Percentiles rank a stretch among this genome's conserved stretches.
These are phyloP conservation scores for Pongo abelii DNA, from an alignment of 2,113 vertebrate species.

Conservation along the genomic window DNA sequence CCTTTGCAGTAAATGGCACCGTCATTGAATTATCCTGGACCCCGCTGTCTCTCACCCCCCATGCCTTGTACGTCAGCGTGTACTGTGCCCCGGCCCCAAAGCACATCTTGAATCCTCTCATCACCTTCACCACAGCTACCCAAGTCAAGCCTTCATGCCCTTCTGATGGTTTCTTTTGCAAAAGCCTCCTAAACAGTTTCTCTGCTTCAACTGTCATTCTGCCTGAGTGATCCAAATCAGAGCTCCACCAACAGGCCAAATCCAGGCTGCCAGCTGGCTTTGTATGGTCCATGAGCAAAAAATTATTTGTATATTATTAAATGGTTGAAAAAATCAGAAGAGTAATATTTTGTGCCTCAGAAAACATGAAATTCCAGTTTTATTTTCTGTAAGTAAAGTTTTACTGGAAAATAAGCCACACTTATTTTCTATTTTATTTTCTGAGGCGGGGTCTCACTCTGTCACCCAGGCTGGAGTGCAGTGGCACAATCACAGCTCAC, in stretches of 20 bases:
- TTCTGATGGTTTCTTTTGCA: background rate
- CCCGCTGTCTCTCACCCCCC: background rate
- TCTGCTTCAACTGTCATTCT: background rate
- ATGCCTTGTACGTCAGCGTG: fast-evolving
- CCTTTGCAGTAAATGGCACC: fast-evolving
- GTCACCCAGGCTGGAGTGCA: too few relatives aligned
- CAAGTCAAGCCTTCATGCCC: background rate
- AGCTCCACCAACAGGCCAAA: background rate
- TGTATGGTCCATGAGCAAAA: background rate
- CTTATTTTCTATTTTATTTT: background rate
- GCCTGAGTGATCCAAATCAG: background rate
- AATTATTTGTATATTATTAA: conserved; percentile 30
- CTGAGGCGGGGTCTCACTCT: too few relatives aligned
- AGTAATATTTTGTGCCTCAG: conserved; percentile 33
- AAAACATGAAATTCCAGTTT: conserved; percentile 44
- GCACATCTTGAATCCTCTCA: background rate
- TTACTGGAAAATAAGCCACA: background rate
- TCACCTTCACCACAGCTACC: background rate
- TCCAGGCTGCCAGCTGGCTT: background rate
- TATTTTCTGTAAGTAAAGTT: background rate
- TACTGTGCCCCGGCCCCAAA: background rate
- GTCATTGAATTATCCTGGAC: fast-evolving
- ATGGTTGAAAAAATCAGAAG: background rate
- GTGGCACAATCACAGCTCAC: too few relatives aligned
- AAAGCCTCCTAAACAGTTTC: background rate